Evolutionary conservation across 2,888 invertebrate genomes (phyloP).

Genomic region (Tetragnatha montana): DNA sequence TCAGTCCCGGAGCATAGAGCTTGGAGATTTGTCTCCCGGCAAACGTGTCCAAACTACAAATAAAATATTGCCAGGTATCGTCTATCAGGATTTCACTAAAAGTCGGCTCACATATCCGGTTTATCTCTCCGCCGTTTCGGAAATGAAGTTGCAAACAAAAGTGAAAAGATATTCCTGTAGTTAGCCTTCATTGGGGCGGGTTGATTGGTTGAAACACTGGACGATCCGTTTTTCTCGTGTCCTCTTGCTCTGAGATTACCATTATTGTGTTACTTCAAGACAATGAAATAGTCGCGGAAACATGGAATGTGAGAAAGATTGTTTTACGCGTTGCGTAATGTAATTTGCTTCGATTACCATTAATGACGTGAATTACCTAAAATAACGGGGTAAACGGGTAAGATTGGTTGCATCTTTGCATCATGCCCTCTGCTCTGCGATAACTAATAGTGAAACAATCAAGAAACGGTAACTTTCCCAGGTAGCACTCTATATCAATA

Average conservation of each 20-base stretch:
- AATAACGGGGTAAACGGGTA: too few relatives aligned
- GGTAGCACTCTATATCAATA: too few relatives aligned
- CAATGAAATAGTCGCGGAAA: too few relatives aligned
- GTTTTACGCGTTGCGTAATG: too few relatives aligned
- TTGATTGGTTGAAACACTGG: constrained; percentile 34
- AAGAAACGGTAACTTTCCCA: too few relatives aligned
- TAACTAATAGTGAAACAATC: too few relatives aligned
- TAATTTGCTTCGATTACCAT: too few relatives aligned
- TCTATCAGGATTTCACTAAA: constrained; percentile 36
- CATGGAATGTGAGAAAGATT: too few relatives aligned
- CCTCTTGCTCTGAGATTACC: constrained; percentile 5
- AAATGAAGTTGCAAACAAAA: constrained; percentile 33
- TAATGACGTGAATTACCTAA: too few relatives aligned
- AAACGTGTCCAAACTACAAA: constrained; percentile 42
- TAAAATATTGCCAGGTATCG: constrained; percentile 44
- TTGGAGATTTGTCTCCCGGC: constrained; percentile 43
- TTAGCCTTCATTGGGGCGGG: constrained; percentile 7
- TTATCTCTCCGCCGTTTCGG: constrained; percentile 33
- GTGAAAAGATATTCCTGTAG: constrained; percentile 34
- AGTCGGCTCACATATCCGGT: constrained; percentile 41
- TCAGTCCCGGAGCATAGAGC: constrained; percentile 25
- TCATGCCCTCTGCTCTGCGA: too few relatives aligned
- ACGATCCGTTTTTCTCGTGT: constrained; percentile 1
- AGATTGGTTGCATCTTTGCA: too few relatives aligned
- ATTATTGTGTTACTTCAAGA: constrained; percentile 3